Conservation (phyloP, 2,113 vertebrate species). For the Felis catus region DNA sequence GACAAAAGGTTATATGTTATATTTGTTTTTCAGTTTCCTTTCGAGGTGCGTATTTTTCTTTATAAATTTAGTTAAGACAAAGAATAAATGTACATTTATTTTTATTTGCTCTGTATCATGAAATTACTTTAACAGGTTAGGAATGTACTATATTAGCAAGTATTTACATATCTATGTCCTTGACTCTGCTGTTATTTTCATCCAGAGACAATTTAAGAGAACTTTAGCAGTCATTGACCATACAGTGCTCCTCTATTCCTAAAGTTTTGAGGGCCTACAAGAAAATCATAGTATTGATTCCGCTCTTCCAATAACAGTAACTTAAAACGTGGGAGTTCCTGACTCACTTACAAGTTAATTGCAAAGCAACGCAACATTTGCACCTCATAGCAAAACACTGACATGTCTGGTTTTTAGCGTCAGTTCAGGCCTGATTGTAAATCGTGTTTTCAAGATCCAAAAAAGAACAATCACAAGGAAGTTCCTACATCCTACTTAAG, state of each 20-base stretch:
- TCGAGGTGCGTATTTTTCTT: not conserved
- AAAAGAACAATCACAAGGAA: not conserved
- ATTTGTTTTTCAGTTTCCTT: constrained; percentile 6
- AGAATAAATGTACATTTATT: not conserved
- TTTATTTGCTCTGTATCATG: constrained; percentile 19
- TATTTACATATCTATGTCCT: not conserved
- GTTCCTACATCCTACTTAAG: not conserved
- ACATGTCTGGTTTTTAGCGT: not conserved
- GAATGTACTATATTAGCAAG: not conserved
- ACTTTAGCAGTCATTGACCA: not conserved
- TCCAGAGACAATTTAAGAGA: not conserved
- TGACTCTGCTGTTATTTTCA: not conserved
- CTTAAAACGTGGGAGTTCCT: not conserved
- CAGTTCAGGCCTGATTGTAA: not conserved
- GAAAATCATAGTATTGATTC: not conserved
- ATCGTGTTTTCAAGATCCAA: not conserved
- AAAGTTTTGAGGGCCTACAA: not conserved
- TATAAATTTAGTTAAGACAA: not conserved
- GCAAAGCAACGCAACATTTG: not conserved
- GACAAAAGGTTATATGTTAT: not conserved
- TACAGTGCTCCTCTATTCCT: not conserved
- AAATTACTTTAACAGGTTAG: not conserved
- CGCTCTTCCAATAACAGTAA: not conserved
- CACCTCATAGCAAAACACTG: not conserved
- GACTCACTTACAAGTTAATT: not conserved